These are phyloP conservation scores for Drosophila sulfurigaster DNA, from an alignment of 1,140 invertebrate genomes.

Conservation along the genomic window DNA sequence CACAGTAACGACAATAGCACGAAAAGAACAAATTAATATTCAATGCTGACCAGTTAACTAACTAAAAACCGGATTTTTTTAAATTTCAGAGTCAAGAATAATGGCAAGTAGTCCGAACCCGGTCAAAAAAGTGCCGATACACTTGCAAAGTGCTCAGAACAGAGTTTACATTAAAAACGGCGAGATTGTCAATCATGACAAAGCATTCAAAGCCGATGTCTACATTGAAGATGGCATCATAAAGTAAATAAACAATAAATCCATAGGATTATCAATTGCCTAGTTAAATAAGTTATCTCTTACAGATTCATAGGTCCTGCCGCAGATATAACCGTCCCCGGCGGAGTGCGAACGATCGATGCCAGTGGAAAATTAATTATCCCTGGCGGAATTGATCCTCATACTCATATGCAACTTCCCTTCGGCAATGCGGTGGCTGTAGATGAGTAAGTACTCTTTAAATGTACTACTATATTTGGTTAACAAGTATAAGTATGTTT, in stretches of 20 bases:
- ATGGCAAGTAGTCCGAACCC: constrained; percentile 85
- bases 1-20: neutral
- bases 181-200: constrained; percentile 97
- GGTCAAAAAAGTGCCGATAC: constrained; percentile 97
- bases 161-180: constrained; percentile 98
- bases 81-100: neutral
- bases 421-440: constrained; percentile 93
- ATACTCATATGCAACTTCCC: constrained; percentile 95
- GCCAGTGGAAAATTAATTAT: constrained; percentile 93
- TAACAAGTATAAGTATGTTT: neutral
- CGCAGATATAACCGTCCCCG: constrained; percentile 92
- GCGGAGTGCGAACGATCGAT: constrained; percentile 91
- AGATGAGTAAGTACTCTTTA: constrained; percentile 87
- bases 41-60: neutral
- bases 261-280: neutral
- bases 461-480: neutral
- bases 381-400: constrained; percentile 95
- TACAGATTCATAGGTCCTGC: constrained; percentile 82
- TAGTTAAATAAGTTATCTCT: neutral
- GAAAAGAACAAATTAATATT: neutral
- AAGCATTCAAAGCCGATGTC: constrained; percentile 92
- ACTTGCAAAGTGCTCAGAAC: constrained; percentile 97
- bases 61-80: neutral
- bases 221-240: constrained; percentile 84
- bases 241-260: constrained; percentile 58